phyloP scores from a whole-genome alignment of 2,113 vertebrate species.

The Acrocephalus arundinaceus region DNA sequence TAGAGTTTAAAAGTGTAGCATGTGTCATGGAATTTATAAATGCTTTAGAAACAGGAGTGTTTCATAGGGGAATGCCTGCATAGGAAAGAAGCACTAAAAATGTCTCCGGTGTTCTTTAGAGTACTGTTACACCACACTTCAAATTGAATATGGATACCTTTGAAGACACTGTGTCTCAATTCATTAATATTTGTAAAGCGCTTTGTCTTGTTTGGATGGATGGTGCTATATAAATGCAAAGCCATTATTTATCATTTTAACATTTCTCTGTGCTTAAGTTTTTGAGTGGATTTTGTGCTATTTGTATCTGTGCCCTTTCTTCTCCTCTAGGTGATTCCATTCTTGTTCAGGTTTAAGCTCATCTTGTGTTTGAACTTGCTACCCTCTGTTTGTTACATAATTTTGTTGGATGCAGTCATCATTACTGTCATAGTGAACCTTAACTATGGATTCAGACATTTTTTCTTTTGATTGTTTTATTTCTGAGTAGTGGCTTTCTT shows the following conservation, averaged over 20 bases:
- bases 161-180: conserved; percentile 11
- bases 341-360: not conserved
- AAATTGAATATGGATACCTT: conserved; percentile 17
- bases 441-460: not conserved
- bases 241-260: not conserved
- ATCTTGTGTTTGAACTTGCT: not conserved
- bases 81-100: not conserved
- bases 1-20: not conserved
- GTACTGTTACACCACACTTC: not conserved
- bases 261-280: not conserved
- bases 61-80: not conserved
- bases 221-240: conserved; percentile 62
- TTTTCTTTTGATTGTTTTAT: not conserved
- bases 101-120: not conserved
- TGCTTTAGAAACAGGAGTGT: not conserved
- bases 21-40: not conserved
- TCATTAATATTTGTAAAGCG: conserved; percentile 65
- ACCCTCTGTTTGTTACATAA: not conserved
- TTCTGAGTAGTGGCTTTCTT: not conserved
- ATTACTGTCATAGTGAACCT: not conserved
- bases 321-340: not conserved
- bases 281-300: not conserved
- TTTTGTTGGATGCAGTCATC: not conserved
- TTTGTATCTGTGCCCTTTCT: not conserved
- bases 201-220: conserved; percentile 64